phyloP scores from a whole-genome alignment of 1,140 invertebrate species.

The Temnothorax longispinosus region DNA sequence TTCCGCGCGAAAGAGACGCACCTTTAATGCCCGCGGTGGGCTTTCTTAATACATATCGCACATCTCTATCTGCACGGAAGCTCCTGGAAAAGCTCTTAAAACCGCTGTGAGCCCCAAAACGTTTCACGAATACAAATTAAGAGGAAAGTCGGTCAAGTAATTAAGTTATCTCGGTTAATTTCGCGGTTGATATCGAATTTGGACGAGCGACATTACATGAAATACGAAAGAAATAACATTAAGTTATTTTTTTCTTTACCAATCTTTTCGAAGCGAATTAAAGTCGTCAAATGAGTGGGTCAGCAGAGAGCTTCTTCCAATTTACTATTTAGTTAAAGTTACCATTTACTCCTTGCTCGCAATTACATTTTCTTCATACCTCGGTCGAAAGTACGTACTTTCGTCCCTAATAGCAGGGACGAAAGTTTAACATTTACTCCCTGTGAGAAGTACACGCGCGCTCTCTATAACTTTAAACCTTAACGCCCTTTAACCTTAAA shows the following conservation, averaged over 20 bases:
- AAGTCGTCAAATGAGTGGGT: background rate
- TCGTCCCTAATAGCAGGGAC: too few relatives aligned
- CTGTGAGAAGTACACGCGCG: too few relatives aligned
- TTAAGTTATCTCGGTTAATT: conserved; percentile 32
- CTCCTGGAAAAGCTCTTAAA: background rate
- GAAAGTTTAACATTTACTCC: too few relatives aligned
- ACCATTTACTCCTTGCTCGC: conserved; percentile 9
- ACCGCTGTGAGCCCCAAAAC: background rate
- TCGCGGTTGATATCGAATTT: conserved; percentile 7
- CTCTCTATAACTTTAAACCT: too few relatives aligned
- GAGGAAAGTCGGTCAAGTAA: conserved; percentile 23
- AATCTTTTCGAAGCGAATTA: background rate
- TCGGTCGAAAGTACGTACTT: too few relatives aligned
- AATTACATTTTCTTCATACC: too few relatives aligned
- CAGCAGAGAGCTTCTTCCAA: background rate
- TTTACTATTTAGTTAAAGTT: background rate
- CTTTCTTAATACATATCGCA: conserved; percentile 11
- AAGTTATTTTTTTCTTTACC: background rate
- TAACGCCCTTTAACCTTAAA: too few relatives aligned
- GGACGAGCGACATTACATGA: background rate
- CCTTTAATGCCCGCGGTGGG: conserved; percentile 14
- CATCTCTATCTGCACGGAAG: conserved; percentile 7
- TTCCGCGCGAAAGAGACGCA: conserved; percentile 8
- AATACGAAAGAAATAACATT: background rate
- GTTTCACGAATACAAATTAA: background rate